phyloP scores from a whole-genome alignment of 2,113 vertebrate genomes.

The Caretta caretta region DNA sequence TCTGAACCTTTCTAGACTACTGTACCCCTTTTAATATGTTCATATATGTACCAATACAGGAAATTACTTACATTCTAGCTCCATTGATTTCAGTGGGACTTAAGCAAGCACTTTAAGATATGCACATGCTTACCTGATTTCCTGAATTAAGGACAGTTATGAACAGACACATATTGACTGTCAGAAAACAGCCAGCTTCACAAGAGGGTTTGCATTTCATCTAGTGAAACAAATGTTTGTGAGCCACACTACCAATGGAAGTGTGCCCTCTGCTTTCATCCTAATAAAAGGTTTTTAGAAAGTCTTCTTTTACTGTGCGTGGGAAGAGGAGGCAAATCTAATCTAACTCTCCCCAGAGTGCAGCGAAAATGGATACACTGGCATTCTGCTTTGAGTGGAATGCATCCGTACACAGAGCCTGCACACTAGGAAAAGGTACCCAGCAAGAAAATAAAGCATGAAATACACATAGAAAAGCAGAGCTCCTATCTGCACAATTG shows the following conservation, averaged over 20 bases:
- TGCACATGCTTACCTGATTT: fast-evolving
- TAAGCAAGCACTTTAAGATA: neutral
- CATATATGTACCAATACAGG: fast-evolving
- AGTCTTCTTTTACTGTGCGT: neutral
- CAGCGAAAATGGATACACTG: neutral
- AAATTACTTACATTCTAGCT: fast-evolving
- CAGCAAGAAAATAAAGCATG: neutral
- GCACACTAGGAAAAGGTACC: neutral
- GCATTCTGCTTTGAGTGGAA: neutral
- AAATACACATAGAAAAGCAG: neutral
- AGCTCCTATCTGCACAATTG: neutral
- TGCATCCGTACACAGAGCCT: neutral
- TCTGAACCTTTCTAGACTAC: too few species aligned
- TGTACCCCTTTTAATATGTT: too few species aligned
- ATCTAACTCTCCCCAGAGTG: neutral
- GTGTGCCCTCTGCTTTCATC: neutral
- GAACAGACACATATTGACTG: fast-evolving
- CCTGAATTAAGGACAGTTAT: neutral
- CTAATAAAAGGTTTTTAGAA: neutral
- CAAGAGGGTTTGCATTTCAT: neutral
- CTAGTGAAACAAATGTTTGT: neutral
- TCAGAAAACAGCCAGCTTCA: neutral
- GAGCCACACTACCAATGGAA: neutral
- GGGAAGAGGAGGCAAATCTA: neutral
- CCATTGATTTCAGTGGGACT: fast-evolving